Base-by-base conservation (phyloP, 2,797 vertebrate species). In the Hoplostethus mediterraneus region DNA sequence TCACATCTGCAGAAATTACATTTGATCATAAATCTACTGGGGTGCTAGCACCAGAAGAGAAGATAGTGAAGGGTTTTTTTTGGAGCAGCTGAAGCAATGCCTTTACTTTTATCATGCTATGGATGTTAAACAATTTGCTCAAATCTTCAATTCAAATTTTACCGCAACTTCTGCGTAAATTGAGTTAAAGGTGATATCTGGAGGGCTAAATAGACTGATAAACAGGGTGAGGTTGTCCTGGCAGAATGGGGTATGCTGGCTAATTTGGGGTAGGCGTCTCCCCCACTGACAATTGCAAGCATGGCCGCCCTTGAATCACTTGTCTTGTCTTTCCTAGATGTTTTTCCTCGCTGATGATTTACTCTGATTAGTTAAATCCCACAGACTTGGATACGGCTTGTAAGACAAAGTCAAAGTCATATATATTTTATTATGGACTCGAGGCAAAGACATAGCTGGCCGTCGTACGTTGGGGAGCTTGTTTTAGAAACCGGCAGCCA, bases 351-450 rank as follows among this genome's bases (percentile, higher is more conserved):
- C 68, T 79, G 79, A 79, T 82, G 59, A 21, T 33, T 92, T 83
- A 69, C 70, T 87, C 89, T 90, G 84, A 87, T 90, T 84, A 77
- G 83, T 84, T 79, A 79, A 76, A 90, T 87, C 76, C 70, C 63
- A 44, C 58, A 42, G 64, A 79, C 72, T 78, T 87, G 84, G 38
- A 45, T 6, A 87, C 86, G 86, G 82, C 79, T 30, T 89, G 71
- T 77, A 84, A 77, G 69, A 69, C 81, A 85, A 80, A 89, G 69
- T 87, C 69, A 72, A 54, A 77, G 63, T 81, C 78, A 68, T 85
- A 81, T 81, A 89, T 83, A 86, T 89, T 88, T 89, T 72, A 85
- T 84, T 70, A 68, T 60, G 62, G 59, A 82, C 77, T 73, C 38
- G 48, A 81, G 73, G 79, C 71, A 8, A 71, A 68, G 53, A 74